Evolutionary conservation across 2,888 invertebrate species (phyloP).

Genomic region (Merodon equestris): DNA sequence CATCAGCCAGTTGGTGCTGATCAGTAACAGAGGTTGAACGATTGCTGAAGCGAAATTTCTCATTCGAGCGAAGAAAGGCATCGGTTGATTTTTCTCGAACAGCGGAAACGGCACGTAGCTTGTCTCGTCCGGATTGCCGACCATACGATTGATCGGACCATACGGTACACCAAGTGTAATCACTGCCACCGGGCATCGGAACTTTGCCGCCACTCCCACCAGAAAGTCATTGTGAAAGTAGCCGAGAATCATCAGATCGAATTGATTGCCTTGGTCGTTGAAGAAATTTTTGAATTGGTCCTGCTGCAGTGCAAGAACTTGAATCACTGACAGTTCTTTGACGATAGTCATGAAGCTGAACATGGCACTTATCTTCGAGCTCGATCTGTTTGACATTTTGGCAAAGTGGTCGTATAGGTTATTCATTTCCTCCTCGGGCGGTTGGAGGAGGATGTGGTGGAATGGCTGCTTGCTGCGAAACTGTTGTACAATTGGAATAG

Average conservation of each 20-base stretch:
- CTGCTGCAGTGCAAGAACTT: constrained; percentile 8
- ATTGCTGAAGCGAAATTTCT: constrained; percentile 26
- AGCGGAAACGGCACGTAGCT: constrained; percentile 36
- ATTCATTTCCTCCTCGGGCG: background rate
- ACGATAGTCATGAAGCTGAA: background rate
- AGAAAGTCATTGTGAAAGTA: constrained; percentile 62
- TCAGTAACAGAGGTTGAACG: constrained; percentile 13
- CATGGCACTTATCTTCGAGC: constrained; percentile 8
- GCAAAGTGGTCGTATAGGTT: constrained; percentile 4
- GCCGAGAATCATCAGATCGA: constrained; percentile 43
- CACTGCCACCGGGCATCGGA: constrained; percentile 26
- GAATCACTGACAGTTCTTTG: constrained; percentile 7
- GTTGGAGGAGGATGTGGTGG: constrained; percentile 20
- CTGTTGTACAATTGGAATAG: constrained; percentile 22
- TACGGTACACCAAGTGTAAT: constrained; percentile 21
- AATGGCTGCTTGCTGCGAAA: background rate
- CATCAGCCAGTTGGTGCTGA: constrained; percentile 16
- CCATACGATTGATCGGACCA: constrained; percentile 35
- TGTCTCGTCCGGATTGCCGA: constrained; percentile 40
- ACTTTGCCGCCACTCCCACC: constrained; percentile 37
- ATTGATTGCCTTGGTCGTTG: constrained; percentile 20
- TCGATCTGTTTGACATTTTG: background rate
- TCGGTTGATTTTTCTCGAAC: constrained; percentile 33
- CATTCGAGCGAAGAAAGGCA: constrained; percentile 29
- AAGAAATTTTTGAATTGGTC: background rate